Evolutionary conservation across 2,797 vertebrate genomes (phyloP), one percentile per base, ranked within the genome.

Genomic region (Scarus forsteni): DNA sequence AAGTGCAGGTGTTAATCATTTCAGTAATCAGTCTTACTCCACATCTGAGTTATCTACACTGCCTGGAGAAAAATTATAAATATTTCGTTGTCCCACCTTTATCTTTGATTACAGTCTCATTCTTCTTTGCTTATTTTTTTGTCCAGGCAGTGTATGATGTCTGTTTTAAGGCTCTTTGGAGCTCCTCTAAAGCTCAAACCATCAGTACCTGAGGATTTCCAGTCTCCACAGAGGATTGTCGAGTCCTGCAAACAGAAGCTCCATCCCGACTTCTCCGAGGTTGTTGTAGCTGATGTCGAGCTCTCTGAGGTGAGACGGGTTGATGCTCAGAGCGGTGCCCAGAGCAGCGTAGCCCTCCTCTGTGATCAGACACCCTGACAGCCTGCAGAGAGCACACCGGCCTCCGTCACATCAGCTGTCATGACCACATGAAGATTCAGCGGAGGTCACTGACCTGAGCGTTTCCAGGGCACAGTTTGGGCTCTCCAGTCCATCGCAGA

Each of bases 291-390:
- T 39, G 7, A 39, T 35, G 73, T 35, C 62, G 45, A 67, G 39
- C 15, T 68, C 55, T 10, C 13, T 69, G 49, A 69, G 49, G n/a
- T 46, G 40, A 12, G 16, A 45, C 3, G 46, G 46, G 49, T 60
- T 46, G 10, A 1, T 9, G 3, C 7, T 54, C n/a, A 69, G 49
- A 16, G 66, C 57, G 11, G 50, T 45, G 3, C n/a, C 34, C 49
- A 69, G n/a, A 60, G 34, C 46, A 5, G 8, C n/a, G 7, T 34
- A 60, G 35, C 66, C 66, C 39, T 53, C 43, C 16, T 40, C 34
- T 60, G 52, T 57, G 36, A 71, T 6, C 53, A 57, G 1, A 7
- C 69, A 71, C 3, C 53, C 53, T n/a, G 69, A 63, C 45, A 71
- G 50, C 67, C 74, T 49, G 45, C 9, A 8, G 45, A 46, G 45